Percentiles rank a stretch among this genome's conserved stretches.
phyloP scores from a whole-genome alignment of 2,888 invertebrate species.

The Pelosia muscerda region DNA sequence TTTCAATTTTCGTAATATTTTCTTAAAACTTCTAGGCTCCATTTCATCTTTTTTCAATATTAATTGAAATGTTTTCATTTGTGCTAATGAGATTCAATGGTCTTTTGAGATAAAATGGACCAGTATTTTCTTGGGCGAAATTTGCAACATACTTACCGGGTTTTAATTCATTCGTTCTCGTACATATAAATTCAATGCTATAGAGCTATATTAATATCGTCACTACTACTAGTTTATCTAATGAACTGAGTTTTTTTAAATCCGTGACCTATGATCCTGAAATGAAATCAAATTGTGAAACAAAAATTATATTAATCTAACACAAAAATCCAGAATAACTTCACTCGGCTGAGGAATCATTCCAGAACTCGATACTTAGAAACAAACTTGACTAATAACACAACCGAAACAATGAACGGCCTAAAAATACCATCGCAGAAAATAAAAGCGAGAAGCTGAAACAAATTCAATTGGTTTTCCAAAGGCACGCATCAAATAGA shows the following conservation, averaged over 20 bases:
- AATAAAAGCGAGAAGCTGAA: conserved; percentile 50
- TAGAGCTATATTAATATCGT: not conserved
- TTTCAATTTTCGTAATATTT: conserved; percentile 50
- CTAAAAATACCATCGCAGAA: conserved; percentile 36
- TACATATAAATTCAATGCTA: not conserved
- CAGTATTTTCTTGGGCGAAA: not conserved
- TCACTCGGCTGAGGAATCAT: not conserved
- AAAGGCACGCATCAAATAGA: conserved; percentile 66
- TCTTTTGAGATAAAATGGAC: not conserved
- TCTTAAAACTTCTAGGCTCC: conserved; percentile 23
- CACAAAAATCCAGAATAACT: not conserved
- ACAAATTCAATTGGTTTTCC: conserved; percentile 67
- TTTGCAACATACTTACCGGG: not conserved
- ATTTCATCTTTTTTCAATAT: conserved; percentile 20
- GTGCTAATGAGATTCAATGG: not conserved
- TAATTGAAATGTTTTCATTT: conserved; percentile 17
- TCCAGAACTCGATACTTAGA: conserved; percentile 7
- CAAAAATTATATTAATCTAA: too few relatives aligned
- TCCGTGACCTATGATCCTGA: too few relatives aligned
- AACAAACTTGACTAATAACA: conserved; percentile 7
- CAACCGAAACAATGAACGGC: conserved; percentile 29
- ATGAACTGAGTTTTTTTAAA: not conserved
- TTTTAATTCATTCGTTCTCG: not conserved
- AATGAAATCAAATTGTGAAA: too few relatives aligned
- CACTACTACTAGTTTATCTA: not conserved